Base-by-base conservation (phyloP, 2,797 vertebrate species). In the Sebastes baramenuke region DNA sequence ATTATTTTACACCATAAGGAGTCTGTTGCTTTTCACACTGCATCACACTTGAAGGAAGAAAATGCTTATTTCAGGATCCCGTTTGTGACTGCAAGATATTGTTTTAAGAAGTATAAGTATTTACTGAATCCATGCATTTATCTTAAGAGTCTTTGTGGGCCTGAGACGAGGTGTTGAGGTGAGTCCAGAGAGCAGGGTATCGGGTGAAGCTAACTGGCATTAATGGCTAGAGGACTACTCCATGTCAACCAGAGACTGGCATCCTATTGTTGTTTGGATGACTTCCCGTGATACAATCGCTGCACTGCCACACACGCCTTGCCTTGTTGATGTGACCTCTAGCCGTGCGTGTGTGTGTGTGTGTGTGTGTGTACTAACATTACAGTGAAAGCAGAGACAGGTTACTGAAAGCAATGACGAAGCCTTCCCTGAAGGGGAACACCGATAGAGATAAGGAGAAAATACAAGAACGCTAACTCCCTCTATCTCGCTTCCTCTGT, bases 301-400 rank as follows among this genome's bases (percentile, higher is more conserved):
- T 76, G 29, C 72, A 59, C 36, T 77, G 69, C 24, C 67, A 64
- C 58, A 68, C 79, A 74, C 76, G 64, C 62, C 62, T 82, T 76
- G 75, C 62, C 65, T 82, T 76, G 75, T 82, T 68, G 38, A 68
- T 72, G 66, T 87, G 85, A 87, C 86, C 81, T 85, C 65, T 74
- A 58, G 54, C 55, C 54, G 68, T 68, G 25, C 32, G 46, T 68
- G 54, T 58, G 18, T 61, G 24, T 30, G 64, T 77, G 24, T 30
- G 64, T 77, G 54, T 30, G 67, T 67, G 82, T 77, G 65, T 46
- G 34, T 49, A 81, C 86, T 93, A 84, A 80, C 68, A 85, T 92
- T 91, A 89, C 91, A 93, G 89, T 87, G 93, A 95, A 95, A 95
- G 88, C 81, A 86, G 87, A 95, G 78, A 83, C 76, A 64, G 11